Evolutionary conservation across 2,797 vertebrate genomes (phyloP).

Genomic region (Botia almorhae): DNA sequence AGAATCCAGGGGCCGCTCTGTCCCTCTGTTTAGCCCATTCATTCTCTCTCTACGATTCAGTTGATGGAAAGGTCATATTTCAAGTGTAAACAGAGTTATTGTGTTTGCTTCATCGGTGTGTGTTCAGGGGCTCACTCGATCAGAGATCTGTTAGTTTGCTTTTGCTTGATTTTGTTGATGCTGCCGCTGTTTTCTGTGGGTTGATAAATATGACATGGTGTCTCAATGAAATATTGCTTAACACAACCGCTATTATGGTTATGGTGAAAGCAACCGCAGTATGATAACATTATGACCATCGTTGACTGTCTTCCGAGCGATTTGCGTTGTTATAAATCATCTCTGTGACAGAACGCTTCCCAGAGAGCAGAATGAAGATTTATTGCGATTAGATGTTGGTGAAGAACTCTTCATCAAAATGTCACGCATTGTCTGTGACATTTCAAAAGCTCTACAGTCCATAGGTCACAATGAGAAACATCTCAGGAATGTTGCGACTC

Average conservation of each 20-base stretch:
- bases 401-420: slow-evolving; percentile 54
- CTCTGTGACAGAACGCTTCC: slow-evolving; percentile 38
- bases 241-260: neutral
- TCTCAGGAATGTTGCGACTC: slow-evolving; percentile 55
- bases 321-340: neutral
- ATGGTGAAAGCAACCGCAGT: neutral
- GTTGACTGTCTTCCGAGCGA: neutral
- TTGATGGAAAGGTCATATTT: slow-evolving; percentile 50
- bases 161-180: neutral
- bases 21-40: slow-evolving; percentile 30
- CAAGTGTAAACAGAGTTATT: slow-evolving; percentile 30
- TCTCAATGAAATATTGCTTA: neutral
- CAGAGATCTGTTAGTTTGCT: neutral
- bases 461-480: slow-evolving; percentile 57
- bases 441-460: slow-evolving; percentile 49
- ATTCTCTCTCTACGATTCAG: slow-evolving; percentile 24
- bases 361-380: slow-evolving; percentile 38
- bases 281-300: slow-evolving; percentile 7
- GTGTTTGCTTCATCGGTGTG: neutral
- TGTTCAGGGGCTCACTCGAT: neutral
- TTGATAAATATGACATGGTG: neutral
- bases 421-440: slow-evolving; percentile 34
- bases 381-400: slow-evolving; percentile 39
- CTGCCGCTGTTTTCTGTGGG: neutral
- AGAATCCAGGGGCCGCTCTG: slow-evolving; percentile 23